Evolutionary conservation across 53 echinoderm and acorn worm species (phyloP).

Genomic region (Pentamera pediparva): DNA sequence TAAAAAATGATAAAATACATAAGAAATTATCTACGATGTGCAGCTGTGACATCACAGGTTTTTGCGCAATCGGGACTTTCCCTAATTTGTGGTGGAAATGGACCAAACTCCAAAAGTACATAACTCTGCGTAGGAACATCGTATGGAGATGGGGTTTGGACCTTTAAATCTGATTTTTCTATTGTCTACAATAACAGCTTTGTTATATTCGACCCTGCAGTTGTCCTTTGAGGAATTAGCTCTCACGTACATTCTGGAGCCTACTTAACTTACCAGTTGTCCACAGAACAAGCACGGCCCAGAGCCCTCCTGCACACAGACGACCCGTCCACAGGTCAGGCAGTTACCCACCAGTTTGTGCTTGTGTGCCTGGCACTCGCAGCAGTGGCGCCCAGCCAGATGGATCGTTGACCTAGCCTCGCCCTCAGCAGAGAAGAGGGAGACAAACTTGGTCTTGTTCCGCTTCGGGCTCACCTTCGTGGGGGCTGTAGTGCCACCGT

Average conservation of each 20-base stretch:
- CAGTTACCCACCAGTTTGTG: slow-evolving; percentile 86
- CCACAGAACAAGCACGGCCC: slow-evolving; percentile 97
- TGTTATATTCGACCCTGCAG: no score
- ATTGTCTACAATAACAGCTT: no score
- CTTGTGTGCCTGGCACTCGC: slow-evolving; percentile 94
- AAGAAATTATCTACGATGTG: no score
- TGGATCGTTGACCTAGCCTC: slow-evolving; percentile 65
- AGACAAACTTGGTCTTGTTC: slow-evolving; percentile 86
- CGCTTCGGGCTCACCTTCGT: slow-evolving; percentile 2
- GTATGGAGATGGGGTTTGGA: no score
- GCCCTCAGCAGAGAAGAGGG: slow-evolving; percentile 86
- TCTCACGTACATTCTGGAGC: not conserved
- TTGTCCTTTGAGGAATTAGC: no score
- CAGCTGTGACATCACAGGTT: no score
- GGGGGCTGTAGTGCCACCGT: not conserved
- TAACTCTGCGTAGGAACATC: no score
- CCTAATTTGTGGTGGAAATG: not conserved
- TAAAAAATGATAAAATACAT: no score
- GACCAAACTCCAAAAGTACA: not conserved
- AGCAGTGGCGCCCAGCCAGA: slow-evolving; percentile 75
- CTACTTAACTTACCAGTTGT: slow-evolving; percentile 67
- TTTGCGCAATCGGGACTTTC: no score
- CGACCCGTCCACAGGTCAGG: slow-evolving; percentile 82
- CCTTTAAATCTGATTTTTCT: no score
- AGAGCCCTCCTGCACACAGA: slow-evolving; percentile 91